Percentiles rank a stretch among this genome's conserved stretches.
These are phyloP conservation scores for Megalopta genalis DNA, from an alignment of 1,140 invertebrate genomes.

Conservation along the genomic window DNA sequence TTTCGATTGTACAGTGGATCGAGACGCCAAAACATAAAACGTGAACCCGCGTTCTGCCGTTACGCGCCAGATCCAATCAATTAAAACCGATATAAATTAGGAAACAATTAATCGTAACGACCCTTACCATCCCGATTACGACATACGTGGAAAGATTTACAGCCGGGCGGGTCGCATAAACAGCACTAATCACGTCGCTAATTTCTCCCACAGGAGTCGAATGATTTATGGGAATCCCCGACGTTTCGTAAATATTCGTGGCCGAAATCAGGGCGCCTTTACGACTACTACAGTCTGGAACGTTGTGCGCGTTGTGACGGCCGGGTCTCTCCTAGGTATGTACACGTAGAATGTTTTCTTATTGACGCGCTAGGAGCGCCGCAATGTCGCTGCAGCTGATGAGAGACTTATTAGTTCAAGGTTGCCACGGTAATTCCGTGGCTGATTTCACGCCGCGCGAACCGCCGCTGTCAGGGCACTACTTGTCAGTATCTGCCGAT, in stretches of 20 bases:
- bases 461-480: constrained; percentile 31
- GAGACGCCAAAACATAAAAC: background rate
- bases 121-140: constrained; percentile 5
- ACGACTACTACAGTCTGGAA: constrained; percentile 1
- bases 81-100: background rate
- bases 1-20: background rate
- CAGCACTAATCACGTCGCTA: constrained; percentile 34
- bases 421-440: constrained; percentile 44
- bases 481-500: constrained; percentile 11
- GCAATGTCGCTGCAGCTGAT: constrained; percentile 25
- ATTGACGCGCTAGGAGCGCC: constrained; percentile 24
- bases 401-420: constrained; percentile 51
- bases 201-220: constrained; percentile 8
- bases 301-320: constrained; percentile 14
- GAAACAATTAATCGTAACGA: background rate
- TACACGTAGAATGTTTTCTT: constrained; percentile 9
- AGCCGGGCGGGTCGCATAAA: constrained; percentile 8
- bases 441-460: constrained; percentile 57
- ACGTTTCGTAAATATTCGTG: constrained; percentile 9
- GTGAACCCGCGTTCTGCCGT: too few species aligned
- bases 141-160: constrained; percentile 32
- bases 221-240: constrained; percentile 21
- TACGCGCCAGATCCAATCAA: background rate
- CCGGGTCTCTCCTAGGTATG: background rate
- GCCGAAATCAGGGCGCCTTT: constrained; percentile 20